Percentiles rank a stretch among this genome's conserved stretches.
Evolutionary conservation across 2,888 invertebrate genomes (phyloP).

Genomic region (Nephrotoma flavescens): DNA sequence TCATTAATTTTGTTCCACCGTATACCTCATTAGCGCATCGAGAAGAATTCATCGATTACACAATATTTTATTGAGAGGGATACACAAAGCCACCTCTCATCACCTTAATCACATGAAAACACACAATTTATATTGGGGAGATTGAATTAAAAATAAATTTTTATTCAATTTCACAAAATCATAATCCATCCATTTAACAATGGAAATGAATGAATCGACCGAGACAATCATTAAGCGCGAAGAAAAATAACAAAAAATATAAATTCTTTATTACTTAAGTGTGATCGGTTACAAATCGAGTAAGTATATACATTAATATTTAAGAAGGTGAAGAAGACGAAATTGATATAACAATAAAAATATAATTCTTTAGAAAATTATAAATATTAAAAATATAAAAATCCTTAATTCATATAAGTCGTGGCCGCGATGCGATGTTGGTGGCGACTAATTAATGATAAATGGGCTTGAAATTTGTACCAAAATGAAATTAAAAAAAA

Average conservation of each 20-base stretch:
- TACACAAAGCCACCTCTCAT: not conserved
- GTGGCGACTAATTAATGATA: slow-evolving; percentile 4
- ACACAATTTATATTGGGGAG: not conserved
- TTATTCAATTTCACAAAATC: not conserved
- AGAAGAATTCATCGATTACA: not conserved
- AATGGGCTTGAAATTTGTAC: slow-evolving; percentile 4
- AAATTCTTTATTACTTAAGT: not conserved
- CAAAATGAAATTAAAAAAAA: not conserved
- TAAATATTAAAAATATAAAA: not conserved
- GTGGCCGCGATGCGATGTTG: not conserved
- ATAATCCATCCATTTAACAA: not conserved
- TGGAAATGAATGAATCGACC: not conserved
- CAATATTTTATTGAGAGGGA: not conserved
- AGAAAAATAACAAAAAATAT: not conserved
- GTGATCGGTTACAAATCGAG: not conserved
- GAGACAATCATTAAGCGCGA: not conserved
- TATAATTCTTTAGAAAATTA: not conserved
- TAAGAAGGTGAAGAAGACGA: not conserved
- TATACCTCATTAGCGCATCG: not conserved
- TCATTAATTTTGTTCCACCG: not conserved
- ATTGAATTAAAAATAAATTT: not conserved
- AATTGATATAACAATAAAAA: not conserved
- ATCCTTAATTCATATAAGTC: not conserved
- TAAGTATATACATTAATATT: too few relatives aligned
- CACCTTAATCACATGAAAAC: not conserved